Evolutionary conservation across 2,113 vertebrate genomes (phyloP).

Genomic region (Crotophaga sulcirostris): DNA sequence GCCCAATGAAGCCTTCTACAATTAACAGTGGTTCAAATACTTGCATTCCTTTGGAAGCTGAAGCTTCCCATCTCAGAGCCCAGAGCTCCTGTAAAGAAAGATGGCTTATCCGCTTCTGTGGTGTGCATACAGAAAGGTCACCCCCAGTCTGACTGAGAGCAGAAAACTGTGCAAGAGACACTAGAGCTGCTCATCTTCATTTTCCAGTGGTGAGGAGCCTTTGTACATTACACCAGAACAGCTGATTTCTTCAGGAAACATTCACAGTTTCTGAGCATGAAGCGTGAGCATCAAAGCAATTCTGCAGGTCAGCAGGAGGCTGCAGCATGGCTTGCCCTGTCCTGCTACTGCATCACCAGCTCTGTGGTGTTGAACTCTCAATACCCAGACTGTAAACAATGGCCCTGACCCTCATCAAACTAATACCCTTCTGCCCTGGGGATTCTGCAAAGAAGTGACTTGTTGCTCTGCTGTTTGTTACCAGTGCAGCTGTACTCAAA

Average conservation of each 20-base stretch:
- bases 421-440: background rate
- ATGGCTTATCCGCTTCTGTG: background rate
- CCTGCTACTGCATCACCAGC: background rate
- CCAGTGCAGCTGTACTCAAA: background rate
- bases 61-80: background rate
- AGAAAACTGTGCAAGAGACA: background rate
- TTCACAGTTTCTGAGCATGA: background rate
- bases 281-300: background rate
- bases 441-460: background rate
- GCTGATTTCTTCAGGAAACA: background rate
- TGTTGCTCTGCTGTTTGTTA: background rate
- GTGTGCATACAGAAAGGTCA: background rate
- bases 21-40: background rate
- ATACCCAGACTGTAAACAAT: background rate
- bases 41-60: background rate
- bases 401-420: background rate
- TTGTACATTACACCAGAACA: background rate
- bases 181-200: background rate
- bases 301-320: background rate
- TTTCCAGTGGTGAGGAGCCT: background rate
- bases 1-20: background rate
- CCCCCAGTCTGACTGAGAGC: background rate
- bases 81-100: background rate
- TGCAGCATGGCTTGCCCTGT: background rate
- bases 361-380: background rate